phyloP scores from a whole-genome alignment of 2,888 invertebrate genomes.

The Apotomis turbidana region DNA sequence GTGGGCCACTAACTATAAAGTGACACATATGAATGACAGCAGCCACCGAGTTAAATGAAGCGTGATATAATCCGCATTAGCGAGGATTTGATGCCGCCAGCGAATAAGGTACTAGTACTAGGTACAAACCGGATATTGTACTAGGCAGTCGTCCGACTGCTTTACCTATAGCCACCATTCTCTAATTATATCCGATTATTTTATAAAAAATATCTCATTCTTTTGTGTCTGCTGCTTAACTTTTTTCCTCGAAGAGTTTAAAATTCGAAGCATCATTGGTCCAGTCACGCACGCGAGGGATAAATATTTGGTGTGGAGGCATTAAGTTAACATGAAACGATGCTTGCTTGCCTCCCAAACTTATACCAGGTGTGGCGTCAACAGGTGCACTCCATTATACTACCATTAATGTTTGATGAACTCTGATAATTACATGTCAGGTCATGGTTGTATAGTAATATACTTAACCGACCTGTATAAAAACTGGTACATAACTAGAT shows the following conservation, averaged over 20 bases:
- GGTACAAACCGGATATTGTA: conserved; percentile 74
- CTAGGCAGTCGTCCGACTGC: conserved; percentile 72
- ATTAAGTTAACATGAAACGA: conserved; percentile 62
- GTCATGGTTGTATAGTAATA: not conserved
- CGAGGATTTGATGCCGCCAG: conserved; percentile 72
- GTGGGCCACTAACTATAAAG: conserved; percentile 66
- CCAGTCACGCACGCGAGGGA: conserved; percentile 61
- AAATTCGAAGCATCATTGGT: conserved; percentile 51
- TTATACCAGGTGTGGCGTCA: conserved; percentile 69
- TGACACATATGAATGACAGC: conserved; percentile 56
- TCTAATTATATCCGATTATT: conserved; percentile 50
- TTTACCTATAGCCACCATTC: conserved; percentile 64
- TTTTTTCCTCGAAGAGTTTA: conserved; percentile 52
- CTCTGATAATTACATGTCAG: conserved; percentile 10
- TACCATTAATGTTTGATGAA: conserved; percentile 40
- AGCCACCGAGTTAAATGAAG: conserved; percentile 62
- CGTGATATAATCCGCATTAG: conserved; percentile 55
- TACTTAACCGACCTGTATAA: not conserved
- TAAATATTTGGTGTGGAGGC: conserved; percentile 70
- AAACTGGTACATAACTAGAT: too few species aligned
- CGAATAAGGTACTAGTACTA: conserved; percentile 70
- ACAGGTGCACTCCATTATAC: conserved; percentile 68
- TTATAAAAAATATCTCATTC: conserved; percentile 55
- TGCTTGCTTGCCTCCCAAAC: conserved; percentile 53
- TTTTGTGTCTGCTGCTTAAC: conserved; percentile 48